These are phyloP conservation scores for Noctua pronuba DNA, from an alignment of 2,888 invertebrate species.

Conservation along the genomic window DNA sequence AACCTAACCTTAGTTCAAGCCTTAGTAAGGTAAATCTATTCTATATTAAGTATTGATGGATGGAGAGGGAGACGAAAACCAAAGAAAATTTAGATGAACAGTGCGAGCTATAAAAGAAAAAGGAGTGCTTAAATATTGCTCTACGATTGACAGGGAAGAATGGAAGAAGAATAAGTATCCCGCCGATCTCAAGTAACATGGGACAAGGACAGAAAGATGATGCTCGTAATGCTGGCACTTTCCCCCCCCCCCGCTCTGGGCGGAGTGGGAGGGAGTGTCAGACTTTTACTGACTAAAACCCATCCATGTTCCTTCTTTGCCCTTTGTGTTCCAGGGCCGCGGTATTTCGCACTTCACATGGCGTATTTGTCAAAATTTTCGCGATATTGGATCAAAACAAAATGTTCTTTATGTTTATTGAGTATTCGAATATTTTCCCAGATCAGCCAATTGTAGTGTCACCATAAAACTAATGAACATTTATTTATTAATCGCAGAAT, in stretches of 20 bases:
- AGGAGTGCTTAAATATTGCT: not conserved
- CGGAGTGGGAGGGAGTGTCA: no score
- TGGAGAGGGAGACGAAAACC: not conserved
- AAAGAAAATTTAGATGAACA: not conserved
- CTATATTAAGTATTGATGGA: not conserved
- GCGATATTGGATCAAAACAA: no score
- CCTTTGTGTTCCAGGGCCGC: no score
- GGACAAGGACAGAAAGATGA: not conserved
- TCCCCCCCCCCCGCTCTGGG: no score
- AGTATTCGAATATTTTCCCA: no score
- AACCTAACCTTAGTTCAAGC: not conserved
- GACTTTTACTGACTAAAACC: no score
- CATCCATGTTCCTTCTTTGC: no score
- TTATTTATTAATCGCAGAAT: not conserved
- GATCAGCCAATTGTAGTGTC: no score
- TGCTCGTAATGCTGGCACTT: no score
- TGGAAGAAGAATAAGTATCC: not conserved
- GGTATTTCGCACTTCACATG: no score
- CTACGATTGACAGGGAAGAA: not conserved
- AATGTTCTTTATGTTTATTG: no score
- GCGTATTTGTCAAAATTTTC: no score
- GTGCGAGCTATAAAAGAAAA: not conserved
- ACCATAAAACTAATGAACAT: not conserved
- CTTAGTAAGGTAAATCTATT: not conserved
- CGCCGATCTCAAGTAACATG: not conserved